Conservation (phyloP, 1,140 invertebrate species). For the Asbolus verrucosus region DNA sequence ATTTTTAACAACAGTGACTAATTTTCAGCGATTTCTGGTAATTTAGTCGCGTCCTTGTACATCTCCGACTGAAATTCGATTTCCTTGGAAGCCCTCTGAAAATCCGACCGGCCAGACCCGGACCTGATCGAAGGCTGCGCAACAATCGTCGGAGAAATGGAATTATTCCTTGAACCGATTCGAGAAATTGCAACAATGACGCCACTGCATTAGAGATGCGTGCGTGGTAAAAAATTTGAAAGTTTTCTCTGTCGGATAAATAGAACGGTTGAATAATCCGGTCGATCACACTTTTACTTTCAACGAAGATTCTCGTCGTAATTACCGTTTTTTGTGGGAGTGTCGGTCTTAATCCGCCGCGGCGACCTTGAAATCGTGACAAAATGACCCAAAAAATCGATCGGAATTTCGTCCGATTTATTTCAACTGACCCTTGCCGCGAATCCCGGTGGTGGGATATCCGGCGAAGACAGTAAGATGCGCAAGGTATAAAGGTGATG, state of each 20-base stretch:
- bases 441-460: constrained; percentile 22
- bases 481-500: constrained; percentile 42
- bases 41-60: not conserved
- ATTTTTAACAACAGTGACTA: not conserved
- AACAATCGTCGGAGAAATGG: not conserved
- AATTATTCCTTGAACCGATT: no score
- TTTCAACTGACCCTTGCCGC: no score
- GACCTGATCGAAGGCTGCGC: not conserved
- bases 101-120: no score
- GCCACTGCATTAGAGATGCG: not conserved
- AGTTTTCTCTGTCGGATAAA: not conserved
- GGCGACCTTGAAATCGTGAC: constrained; percentile 5
- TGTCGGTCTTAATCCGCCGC: no score
- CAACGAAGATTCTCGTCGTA: not conserved
- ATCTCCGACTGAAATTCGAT: not conserved
- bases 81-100: no score
- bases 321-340: not conserved
- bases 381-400: constrained; percentile 9
- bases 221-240: no score
- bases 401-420: constrained; percentile 3
- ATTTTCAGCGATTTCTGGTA: not conserved
- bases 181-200: not conserved
- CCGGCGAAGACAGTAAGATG: constrained; percentile 27
- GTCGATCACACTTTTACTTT: constrained; percentile 43
- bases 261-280: constrained; percentile 24